Conservation (phyloP, 2,113 vertebrate species). For the Lampris incognitus region DNA sequence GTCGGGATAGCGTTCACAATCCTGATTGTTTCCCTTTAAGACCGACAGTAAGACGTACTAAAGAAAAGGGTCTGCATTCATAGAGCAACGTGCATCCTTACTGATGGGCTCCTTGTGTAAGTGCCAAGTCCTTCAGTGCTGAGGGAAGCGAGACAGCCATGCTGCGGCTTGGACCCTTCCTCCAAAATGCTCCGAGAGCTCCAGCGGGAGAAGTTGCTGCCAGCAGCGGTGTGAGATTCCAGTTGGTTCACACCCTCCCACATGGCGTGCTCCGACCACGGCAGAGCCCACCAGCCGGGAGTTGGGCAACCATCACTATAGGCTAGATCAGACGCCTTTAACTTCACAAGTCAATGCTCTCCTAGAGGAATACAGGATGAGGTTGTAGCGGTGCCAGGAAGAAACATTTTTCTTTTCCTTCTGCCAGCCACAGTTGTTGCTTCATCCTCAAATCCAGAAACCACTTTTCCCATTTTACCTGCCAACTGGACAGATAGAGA, state of each 20-base stretch:
- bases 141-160: conserved; percentile 5
- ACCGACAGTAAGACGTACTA: background rate
- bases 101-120: conserved; percentile 11
- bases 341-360: background rate
- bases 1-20: too few species aligned
- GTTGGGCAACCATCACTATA: background rate
- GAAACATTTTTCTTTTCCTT: background rate
- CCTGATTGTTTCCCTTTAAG: background rate
- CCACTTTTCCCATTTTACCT: too few species aligned
- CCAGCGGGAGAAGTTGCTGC: conserved; percentile 21
- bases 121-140: conserved; percentile 14
- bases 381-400: too few species aligned
- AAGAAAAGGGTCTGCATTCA: background rate
- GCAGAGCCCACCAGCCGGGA: background rate
- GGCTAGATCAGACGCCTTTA: conserved; percentile 14
- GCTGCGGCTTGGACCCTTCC: conserved; percentile 50
- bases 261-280: conserved; percentile 22
- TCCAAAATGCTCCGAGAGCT: conserved; percentile 25
- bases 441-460: too few species aligned
- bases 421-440: background rate
- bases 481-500: too few species aligned
- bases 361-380: too few species aligned
- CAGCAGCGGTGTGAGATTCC: conserved; percentile 62
- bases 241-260: conserved; percentile 58
- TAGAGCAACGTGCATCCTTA: background rate